phyloP scores from a whole-genome alignment of 2,888 invertebrate species.

The Ophioninae sp. region DNA sequence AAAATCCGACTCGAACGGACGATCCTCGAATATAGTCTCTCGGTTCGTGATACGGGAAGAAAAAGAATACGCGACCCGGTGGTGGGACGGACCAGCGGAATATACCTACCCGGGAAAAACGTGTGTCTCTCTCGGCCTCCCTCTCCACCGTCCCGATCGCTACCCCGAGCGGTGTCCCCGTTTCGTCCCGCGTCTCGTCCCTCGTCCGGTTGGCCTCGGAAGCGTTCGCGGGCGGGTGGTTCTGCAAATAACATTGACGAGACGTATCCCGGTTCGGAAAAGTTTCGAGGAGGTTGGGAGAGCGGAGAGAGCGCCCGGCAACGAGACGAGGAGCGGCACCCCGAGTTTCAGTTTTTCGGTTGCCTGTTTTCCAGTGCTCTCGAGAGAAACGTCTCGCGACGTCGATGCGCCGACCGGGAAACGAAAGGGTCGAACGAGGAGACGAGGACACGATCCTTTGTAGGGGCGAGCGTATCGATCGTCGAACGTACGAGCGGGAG shows the following conservation, averaged over 20 bases:
- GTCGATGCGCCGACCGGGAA: slow-evolving; percentile 23
- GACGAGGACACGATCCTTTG: slow-evolving; percentile 8
- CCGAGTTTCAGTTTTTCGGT: too few relatives aligned
- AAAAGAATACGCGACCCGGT: not conserved
- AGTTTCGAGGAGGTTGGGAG: slow-evolving; percentile 15
- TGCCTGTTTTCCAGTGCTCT: slow-evolving; percentile 21
- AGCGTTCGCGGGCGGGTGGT: slow-evolving; percentile 42
- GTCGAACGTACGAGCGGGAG: slow-evolving; percentile 23
- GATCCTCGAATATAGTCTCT: too few relatives aligned
- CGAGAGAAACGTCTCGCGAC: slow-evolving; percentile 1
- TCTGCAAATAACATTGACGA: slow-evolving; percentile 55
- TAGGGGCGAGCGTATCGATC: slow-evolving; percentile 39
- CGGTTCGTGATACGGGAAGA: not conserved
- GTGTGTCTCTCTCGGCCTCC: not conserved
- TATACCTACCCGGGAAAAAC: not conserved
- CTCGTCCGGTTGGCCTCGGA: slow-evolving; percentile 21
- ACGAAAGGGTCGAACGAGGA: slow-evolving; percentile 11
- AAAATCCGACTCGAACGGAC: too few relatives aligned
- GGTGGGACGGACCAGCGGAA: not conserved
- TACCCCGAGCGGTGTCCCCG: too few relatives aligned
- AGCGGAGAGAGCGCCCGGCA: not conserved
- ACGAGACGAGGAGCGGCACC: not conserved
- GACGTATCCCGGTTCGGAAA: not conserved
- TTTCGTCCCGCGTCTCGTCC: not conserved
- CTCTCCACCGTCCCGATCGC: not conserved